Evolutionary conservation across 2,113 vertebrate genomes (phyloP).

Genomic region (Climacteris rufus): DNA sequence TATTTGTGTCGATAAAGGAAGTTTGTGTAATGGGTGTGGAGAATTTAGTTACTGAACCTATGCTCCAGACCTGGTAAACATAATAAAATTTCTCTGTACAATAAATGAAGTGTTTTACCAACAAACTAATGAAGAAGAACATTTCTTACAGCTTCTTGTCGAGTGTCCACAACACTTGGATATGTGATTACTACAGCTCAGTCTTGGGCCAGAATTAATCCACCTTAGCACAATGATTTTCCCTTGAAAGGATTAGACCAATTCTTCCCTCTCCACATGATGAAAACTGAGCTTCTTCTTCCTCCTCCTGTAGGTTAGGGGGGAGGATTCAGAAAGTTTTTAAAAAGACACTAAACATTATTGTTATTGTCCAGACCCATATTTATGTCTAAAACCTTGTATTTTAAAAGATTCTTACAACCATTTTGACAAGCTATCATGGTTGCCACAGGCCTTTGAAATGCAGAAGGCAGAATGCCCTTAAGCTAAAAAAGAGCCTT

Average conservation of each 20-base stretch:
- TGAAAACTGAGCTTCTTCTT: background rate
- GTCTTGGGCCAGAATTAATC: background rate
- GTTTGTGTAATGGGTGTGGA: background rate
- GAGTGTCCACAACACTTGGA: background rate
- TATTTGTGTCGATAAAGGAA: background rate
- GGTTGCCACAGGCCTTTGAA: slow-evolving; percentile 27
- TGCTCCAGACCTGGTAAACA: fast-evolving
- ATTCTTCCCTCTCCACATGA: background rate
- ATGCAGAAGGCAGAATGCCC: background rate
- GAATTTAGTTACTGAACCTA: background rate
- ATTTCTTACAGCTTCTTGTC: background rate
- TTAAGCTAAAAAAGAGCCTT: background rate
- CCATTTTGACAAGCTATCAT: background rate
- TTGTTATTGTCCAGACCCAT: background rate
- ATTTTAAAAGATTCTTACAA: background rate
- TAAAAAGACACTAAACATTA: background rate
- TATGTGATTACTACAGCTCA: background rate
- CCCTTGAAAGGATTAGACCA: background rate
- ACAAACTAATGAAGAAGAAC: background rate
- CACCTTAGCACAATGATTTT: background rate
- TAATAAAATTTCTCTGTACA: background rate
- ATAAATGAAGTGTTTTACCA: background rate
- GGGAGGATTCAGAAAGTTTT: background rate
- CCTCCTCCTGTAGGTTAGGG: background rate
- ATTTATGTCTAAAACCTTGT: background rate